A percentile compares a stretch with the other conserved stretches of the same genome.
Evolutionary conservation across 2,797 vertebrate genomes (phyloP).

Genomic region (Bucorvus abyssinicus): DNA sequence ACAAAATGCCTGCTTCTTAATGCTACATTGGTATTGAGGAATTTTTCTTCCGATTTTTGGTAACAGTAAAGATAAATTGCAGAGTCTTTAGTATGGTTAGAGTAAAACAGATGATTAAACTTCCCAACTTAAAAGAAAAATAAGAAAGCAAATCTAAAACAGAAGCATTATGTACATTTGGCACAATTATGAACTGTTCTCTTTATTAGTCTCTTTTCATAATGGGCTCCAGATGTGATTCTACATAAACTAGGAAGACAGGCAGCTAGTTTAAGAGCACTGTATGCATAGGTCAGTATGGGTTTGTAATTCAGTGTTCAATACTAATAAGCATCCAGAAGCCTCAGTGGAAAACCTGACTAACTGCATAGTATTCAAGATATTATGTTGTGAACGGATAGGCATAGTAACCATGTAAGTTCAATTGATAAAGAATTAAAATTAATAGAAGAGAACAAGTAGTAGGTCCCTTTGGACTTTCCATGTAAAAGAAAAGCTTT

Average conservation of each 20-base stretch:
- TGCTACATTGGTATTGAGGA: too few relatives aligned
- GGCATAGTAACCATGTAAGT: background rate
- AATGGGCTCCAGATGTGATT: slow-evolving; percentile 61
- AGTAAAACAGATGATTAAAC: slow-evolving; percentile 59
- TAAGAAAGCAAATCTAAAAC: background rate
- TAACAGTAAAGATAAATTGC: background rate
- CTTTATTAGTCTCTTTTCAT: slow-evolving; percentile 3
- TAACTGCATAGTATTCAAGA: background rate
- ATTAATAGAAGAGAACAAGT: slow-evolving; percentile 20
- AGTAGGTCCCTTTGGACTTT: background rate
- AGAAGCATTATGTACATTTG: slow-evolving; percentile 57
- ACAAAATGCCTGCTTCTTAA: too few relatives aligned
- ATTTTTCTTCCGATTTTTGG: too few relatives aligned
- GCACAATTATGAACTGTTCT: slow-evolving; percentile 62
- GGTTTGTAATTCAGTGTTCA: background rate
- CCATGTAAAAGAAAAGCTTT: background rate
- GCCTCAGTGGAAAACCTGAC: background rate
- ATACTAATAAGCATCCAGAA: background rate
- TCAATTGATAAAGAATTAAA: slow-evolving; percentile 43
- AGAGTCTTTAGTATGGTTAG: background rate
- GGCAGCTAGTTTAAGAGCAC: slow-evolving; percentile 20
- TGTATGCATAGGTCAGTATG: background rate
- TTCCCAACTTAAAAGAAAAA: background rate
- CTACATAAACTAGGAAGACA: slow-evolving; percentile 35
- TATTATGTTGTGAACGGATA: background rate